phyloP scores from a whole-genome alignment of 1,140 invertebrate genomes.

The Cyphomyrmex costatus region DNA sequence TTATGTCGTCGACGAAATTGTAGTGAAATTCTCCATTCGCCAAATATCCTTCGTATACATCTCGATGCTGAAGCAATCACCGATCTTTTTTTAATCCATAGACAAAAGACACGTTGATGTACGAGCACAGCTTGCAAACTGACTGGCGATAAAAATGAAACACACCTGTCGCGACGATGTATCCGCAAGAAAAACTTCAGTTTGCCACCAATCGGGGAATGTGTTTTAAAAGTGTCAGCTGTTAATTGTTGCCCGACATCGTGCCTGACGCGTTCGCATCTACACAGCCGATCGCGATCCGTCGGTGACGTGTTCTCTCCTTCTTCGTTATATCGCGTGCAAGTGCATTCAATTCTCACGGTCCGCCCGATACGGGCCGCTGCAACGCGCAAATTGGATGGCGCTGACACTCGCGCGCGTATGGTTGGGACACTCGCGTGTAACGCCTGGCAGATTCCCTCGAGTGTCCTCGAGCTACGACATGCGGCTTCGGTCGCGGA shows the following conservation, averaged over 20 bases:
- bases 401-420: conserved; percentile 56
- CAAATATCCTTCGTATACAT: background rate
- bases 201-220: background rate
- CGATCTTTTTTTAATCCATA: background rate
- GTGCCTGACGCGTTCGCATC: background rate
- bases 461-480: conserved; percentile 66
- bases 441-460: conserved; percentile 62
- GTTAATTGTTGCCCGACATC: conserved; percentile 12
- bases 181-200: conserved; percentile 3
- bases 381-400: conserved; percentile 65
- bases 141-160: conserved; percentile 1
- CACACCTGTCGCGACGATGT: background rate
- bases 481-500: conserved; percentile 58
- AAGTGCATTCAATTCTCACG: conserved; percentile 15
- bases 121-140: background rate
- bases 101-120: background rate
- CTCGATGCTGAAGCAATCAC: background rate
- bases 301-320: background rate
- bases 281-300: background rate
- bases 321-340: conserved; percentile 1
- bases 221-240: background rate
- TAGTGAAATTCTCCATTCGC: background rate
- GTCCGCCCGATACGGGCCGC: background rate
- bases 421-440: conserved; percentile 50
- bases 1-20: background rate